These are phyloP conservation scores for Beroe forskalii DNA, from an alignment of 37 sponge, comb jelly and placozoan genomes.

Conservation along the genomic window DNA sequence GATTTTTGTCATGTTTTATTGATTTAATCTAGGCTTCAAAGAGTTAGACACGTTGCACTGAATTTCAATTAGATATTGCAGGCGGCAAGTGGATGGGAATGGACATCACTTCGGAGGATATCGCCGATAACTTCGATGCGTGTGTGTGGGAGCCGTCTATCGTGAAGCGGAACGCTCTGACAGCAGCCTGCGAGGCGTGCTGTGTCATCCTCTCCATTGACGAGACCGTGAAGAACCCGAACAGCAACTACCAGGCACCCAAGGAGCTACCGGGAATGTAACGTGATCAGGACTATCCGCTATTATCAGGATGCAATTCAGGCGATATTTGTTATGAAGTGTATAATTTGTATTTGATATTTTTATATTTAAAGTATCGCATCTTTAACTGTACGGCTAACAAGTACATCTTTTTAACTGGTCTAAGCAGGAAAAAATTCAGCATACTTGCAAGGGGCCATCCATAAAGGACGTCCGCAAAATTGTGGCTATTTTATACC, in stretches of 20 bases:
- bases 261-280: slow-evolving; percentile 21
- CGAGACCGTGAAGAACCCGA: slow-evolving; percentile 95
- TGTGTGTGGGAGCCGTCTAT: slow-evolving; percentile 98
- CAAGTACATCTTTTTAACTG: too few relatives aligned
- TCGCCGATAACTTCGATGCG: slow-evolving; percentile 90
- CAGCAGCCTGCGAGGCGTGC: slow-evolving; percentile 93
- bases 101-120: slow-evolving; percentile 89
- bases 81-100: slow-evolving; percentile 96
- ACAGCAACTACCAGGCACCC: slow-evolving; percentile 67
- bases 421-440: too few relatives aligned
- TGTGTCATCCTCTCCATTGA: slow-evolving; percentile 94
- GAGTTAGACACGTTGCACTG: not conserved
- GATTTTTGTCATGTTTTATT: too few relatives aligned
- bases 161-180: slow-evolving; percentile 92
- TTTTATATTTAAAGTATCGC: not conserved
- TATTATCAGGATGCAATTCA: too few relatives aligned
- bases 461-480: too few relatives aligned
- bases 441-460: too few relatives aligned
- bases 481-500: too few relatives aligned
- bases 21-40: too few relatives aligned
- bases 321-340: not conserved
- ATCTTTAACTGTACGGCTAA: too few relatives aligned
- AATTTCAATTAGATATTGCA: slow-evolving; percentile 26
- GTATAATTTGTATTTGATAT: not conserved
- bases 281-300: too few relatives aligned